Percentiles rank a stretch among this genome's conserved stretches.
Conservation (phyloP, 2,797 vertebrate genomes). For the Cyprinodon diabolis region DNA sequence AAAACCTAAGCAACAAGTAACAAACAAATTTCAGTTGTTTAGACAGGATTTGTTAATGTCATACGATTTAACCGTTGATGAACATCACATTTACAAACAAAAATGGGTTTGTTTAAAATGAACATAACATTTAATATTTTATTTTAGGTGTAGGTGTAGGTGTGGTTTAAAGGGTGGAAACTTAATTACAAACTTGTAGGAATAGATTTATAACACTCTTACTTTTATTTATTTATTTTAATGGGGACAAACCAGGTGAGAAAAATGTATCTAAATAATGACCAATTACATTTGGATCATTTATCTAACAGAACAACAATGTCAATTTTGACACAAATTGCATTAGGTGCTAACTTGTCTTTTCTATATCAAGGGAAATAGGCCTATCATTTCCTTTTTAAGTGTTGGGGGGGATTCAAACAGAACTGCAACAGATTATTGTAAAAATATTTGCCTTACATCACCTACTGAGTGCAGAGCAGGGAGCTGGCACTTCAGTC, state of each 20-base stretch:
- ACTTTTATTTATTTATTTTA: not conserved
- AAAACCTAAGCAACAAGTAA: not conserved
- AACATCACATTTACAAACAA: not conserved
- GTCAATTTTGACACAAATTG: no score
- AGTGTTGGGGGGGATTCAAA: not conserved
- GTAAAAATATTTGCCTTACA: constrained; percentile 47
- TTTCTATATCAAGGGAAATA: no score
- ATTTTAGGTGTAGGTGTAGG: no score
- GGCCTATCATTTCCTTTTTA: not conserved
- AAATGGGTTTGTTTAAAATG: not conserved
- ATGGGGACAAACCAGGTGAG: not conserved
- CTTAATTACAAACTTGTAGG: not conserved
- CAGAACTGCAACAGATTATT: constrained; percentile 15
- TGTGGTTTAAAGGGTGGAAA: not conserved
- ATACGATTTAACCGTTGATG: not conserved
- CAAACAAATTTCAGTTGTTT: not conserved
- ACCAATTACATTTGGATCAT: not conserved
- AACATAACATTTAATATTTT: no score
- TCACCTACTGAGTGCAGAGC: constrained; percentile 51
- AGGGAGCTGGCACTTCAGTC: constrained; percentile 45
- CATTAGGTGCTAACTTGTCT: not conserved
- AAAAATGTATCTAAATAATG: not conserved
- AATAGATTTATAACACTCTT: not conserved
- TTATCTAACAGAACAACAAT: not conserved
- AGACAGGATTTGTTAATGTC: not conserved